These are phyloP conservation scores for Pyrocoelia pectoralis DNA, from an alignment of 2,888 invertebrate species.

Conservation along the genomic window DNA sequence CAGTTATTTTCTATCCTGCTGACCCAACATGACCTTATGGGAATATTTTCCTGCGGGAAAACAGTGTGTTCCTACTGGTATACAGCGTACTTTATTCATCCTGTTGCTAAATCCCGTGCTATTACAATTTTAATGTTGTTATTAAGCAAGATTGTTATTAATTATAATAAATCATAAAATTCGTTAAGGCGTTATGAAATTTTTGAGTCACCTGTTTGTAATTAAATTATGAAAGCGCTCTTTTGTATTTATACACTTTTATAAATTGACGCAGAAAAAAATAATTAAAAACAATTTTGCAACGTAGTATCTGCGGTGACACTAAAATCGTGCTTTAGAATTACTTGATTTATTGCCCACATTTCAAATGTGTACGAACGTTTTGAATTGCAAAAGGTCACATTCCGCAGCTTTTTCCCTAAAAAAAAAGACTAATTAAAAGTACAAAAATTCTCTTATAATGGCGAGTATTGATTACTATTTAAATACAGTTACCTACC, in stretches of 20 bases:
- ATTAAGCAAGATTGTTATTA: constrained; percentile 10
- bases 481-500: too few species aligned
- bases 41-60: constrained; percentile 32
- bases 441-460: too few species aligned
- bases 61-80: constrained; percentile 23
- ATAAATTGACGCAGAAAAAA: neutral
- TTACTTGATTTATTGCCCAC: too few species aligned
- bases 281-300: neutral
- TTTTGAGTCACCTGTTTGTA: neutral
- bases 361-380: too few species aligned
- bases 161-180: constrained; percentile 9
- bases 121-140: constrained; percentile 13
- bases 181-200: neutral
- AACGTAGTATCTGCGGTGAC: neutral
- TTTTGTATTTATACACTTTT: neutral
- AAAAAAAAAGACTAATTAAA: too few species aligned
- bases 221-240: neutral
- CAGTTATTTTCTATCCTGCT: constrained; percentile 45
- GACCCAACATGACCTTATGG: constrained; percentile 42
- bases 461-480: too few species aligned
- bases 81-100: constrained; percentile 21
- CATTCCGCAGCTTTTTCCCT: too few species aligned
- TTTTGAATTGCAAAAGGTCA: too few species aligned
- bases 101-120: constrained; percentile 12
- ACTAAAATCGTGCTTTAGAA: neutral